Conservation (phyloP, 2,797 vertebrate genomes). For the Sebastes cheni region DNA sequence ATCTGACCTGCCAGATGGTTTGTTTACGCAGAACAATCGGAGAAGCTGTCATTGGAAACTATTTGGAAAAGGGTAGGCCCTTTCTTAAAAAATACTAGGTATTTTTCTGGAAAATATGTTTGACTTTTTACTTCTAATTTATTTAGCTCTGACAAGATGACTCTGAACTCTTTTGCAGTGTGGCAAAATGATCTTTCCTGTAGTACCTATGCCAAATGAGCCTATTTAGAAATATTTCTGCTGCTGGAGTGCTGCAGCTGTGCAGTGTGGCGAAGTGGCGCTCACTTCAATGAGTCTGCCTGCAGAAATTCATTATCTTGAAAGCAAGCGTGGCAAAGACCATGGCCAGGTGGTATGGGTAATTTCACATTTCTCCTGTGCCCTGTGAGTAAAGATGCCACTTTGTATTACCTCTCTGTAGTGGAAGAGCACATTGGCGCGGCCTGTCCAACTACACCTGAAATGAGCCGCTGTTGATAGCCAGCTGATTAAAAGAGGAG, state of each 20-base stretch:
- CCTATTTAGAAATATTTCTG: conserved; percentile 54
- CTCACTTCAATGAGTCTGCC: conserved; percentile 52
- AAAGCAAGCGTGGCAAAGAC: conserved; percentile 75
- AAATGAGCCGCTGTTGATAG: conserved; percentile 56
- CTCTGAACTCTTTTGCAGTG: conserved; percentile 17
- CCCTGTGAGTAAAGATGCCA: conserved; percentile 69
- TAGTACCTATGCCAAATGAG: conserved; percentile 60
- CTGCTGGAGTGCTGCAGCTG: conserved; percentile 63
- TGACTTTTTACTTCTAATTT: conserved; percentile 21
- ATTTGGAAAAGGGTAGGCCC: no score
- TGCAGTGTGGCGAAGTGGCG: conserved; percentile 56
- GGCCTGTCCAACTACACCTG: conserved; percentile 48
- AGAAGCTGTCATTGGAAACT: no score
- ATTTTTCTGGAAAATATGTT: neutral
- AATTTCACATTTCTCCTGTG: conserved; percentile 72
- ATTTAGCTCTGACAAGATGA: conserved; percentile 20
- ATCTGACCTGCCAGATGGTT: no score
- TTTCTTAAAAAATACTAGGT: no score
- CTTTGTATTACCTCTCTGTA: conserved; percentile 61
- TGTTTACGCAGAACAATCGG: no score
- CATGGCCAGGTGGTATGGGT: conserved; percentile 71
- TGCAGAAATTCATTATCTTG: conserved; percentile 77
- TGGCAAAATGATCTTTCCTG: conserved; percentile 23
- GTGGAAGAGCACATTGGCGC: conserved; percentile 35
- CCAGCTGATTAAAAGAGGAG: conserved; percentile 52